These are phyloP conservation scores for Cryptotis parvus DNA, from an alignment of 2,113 vertebrate species.

Conservation along the genomic window DNA sequence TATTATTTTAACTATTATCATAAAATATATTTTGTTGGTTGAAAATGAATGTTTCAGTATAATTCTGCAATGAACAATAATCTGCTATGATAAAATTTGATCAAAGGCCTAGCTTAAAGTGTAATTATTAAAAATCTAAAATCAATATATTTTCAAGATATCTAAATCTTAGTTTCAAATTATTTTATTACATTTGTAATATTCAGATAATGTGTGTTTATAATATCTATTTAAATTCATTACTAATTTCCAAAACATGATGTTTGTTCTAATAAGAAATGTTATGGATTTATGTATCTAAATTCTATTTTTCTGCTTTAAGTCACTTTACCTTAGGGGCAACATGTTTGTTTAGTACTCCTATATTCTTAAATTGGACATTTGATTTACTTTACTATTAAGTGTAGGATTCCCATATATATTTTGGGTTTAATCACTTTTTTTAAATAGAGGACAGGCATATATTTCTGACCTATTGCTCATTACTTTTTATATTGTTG, in stretches of 20 bases:
- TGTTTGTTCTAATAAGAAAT: background rate
- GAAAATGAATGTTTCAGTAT: background rate
- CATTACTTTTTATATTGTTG: too few species aligned
- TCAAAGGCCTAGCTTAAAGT: background rate
- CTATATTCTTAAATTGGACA: too few species aligned
- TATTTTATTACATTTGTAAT: constrained; percentile 9
- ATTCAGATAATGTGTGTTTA: background rate
- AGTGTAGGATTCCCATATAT: too few species aligned
- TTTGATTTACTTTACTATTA: too few species aligned
- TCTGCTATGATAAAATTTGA: constrained; percentile 38
- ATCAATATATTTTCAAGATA: background rate
- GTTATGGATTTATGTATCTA: background rate
- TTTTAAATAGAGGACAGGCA: too few species aligned
- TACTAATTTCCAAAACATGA: background rate
- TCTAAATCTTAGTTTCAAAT: background rate
- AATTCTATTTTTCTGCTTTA: background rate
- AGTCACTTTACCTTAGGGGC: background rate
- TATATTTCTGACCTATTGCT: too few species aligned
- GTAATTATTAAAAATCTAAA: background rate
- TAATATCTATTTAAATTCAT: background rate
- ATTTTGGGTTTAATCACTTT: too few species aligned
- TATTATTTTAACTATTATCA: background rate
- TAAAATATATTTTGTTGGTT: background rate
- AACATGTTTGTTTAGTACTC: too few species aligned
- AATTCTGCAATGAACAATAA: constrained; percentile 10